phyloP scores from a whole-genome alignment of 2,113 vertebrate genomes.

The Dromaius novaehollandiae region DNA sequence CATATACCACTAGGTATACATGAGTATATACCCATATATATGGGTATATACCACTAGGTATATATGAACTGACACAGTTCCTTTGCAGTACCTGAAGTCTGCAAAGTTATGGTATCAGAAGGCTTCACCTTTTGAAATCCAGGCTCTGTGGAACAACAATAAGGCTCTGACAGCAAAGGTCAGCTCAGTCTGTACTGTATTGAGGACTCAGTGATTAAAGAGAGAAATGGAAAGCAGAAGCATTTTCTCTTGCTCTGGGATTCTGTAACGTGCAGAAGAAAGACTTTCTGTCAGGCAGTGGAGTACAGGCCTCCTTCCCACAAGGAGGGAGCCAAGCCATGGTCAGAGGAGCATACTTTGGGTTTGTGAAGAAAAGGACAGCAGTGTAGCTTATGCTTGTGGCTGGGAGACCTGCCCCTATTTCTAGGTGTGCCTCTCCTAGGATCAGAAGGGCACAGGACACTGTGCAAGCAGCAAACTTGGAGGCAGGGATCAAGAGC shows the following conservation, averaged over 20 bases:
- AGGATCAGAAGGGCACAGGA: neutral
- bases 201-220: neutral
- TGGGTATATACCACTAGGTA: neutral
- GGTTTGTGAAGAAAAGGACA: neutral
- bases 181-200: neutral
- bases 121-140: neutral
- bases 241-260: neutral
- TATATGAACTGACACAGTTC: neutral
- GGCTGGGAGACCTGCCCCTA: neutral
- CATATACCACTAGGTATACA: neutral
- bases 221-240: neutral
- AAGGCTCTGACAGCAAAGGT: neutral
- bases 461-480: accelerated
- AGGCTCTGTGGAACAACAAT: neutral
- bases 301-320: neutral
- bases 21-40: too few species aligned
- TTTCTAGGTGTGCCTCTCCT: neutral
- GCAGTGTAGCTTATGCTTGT: neutral
- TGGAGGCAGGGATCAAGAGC: neutral
- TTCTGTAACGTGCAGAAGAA: neutral
- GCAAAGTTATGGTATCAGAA: neutral
- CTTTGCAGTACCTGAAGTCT: neutral
- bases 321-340: neutral
- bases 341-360: neutral
- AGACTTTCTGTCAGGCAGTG: neutral